A percentile compares a stretch with the other conserved stretches of the same genome.
Conservation (phyloP, 1,140 invertebrate species). For the Dermatophagoides farinae region DNA sequence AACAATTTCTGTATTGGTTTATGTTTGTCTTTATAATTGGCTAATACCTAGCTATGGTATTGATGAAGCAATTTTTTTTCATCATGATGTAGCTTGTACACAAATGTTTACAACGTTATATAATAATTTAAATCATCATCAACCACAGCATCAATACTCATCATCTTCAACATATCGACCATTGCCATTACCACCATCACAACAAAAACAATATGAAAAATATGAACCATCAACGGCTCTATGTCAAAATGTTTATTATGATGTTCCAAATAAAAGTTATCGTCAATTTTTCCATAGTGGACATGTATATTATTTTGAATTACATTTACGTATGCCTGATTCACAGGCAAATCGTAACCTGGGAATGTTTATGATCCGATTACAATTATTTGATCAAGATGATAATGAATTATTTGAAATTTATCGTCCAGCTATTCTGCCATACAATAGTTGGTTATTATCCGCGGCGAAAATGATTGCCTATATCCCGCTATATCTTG, state of each 20-base stretch:
- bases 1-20: background rate
- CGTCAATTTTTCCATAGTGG: background rate
- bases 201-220: background rate
- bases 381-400: background rate
- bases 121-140: too few species aligned
- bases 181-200: too few species aligned
- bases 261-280: background rate
- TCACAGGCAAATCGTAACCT: background rate
- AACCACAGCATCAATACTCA: too few species aligned
- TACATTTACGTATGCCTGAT: constrained; percentile 8
- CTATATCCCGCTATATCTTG: background rate
- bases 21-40: background rate
- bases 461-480: background rate
- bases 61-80: background rate
- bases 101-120: background rate
- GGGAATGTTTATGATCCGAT: constrained; percentile 9
- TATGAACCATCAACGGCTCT: background rate
- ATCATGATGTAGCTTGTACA: background rate
- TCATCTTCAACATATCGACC: too few species aligned
- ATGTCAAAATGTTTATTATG: background rate
- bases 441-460: background rate
- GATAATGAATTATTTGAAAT: background rate
- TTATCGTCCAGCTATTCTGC: background rate
- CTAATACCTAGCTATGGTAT: background rate
- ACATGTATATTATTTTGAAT: constrained; percentile 1